Evolutionary conservation across 2,113 vertebrate genomes (phyloP), one percentile per base, ranked within the genome.

Genomic region (Oryzias curvinotus): DNA sequence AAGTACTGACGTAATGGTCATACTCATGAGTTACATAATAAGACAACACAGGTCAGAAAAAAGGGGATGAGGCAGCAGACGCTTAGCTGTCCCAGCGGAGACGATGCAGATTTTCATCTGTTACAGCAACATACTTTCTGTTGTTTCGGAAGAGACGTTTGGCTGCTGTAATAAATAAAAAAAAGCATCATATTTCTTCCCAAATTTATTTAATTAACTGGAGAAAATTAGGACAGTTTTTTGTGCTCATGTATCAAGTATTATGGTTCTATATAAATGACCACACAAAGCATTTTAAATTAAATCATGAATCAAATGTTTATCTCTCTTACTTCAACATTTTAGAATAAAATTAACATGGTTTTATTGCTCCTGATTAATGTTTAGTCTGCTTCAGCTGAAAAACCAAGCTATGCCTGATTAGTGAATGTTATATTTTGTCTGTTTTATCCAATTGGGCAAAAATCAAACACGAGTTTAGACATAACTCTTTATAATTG

Each of bases 21-120:
- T 73, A 75, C 78, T 76, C 80, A 67, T 57, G 58, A 30, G 65
- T 88, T 86, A 83, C 59, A 76, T 84, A 88, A 87, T 50, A 72
- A 63, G 71, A 54, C 73, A 71, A 62, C 28, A 41, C 75, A 83
- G 69, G 82, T 77, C 78, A 84, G 36, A 54, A 82, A 65, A 66
- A 73, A 73, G 65, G 77, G 65, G 81, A 58, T 44, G 48, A 70
- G 69, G 73, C 62, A 78, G 68, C 65, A 81, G 48, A 64, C 61
- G 66, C 65, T 52, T 42, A 64, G 68, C 57, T 71, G 68, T 57
- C 56, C 62, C 63, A 44, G 71, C 62, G 50, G 57, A 75, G 56
- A 77, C 76, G 68, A 88, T 73, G 79, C 73, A 78, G 56, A 57
- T 66, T 49, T 14, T 17, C 53, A 30, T 81, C 64, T 59, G 55